Evolutionary conservation across 2,888 invertebrate species (phyloP), one percentile per base, ranked within the genome.

Genomic region (Galerucella pusilla): DNA sequence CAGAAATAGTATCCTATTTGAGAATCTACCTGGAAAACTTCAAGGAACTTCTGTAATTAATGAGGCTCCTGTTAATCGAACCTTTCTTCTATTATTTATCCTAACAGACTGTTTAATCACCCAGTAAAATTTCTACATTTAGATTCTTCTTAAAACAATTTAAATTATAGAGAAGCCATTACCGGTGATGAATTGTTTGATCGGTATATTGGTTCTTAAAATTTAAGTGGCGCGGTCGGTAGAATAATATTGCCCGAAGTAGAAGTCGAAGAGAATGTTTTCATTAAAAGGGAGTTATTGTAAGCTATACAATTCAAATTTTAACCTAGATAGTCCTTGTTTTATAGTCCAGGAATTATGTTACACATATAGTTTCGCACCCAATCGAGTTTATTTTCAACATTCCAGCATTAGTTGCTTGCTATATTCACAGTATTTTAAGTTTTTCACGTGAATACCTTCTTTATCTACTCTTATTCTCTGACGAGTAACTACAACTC

Each of bases 11-110:
- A 57, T 10, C 7, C 57, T 16, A 57, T 57, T 20, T 20, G 16
- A 42, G 9, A 42, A 63, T 76, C 79, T 42, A 71, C 71, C 71
- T 57, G 78, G 77, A 72, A 75, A 79, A 75, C 63, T 78, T 78
- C 80, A 71, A 76, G 74, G 79, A 80, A 82, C 81, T 82, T 80
- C 75, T 78, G 80, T 81, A 83, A 83, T 83, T 83, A 82, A 83
- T 83, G 81, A 78, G 79, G 79, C 77, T 78, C 77, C 77, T 79
- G 77, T 81, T 80, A 77, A 80, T 77, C 74, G 77, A 80, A 77
- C 75, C 75, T 77, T 81, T 78, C 80, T 79, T 81, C 70, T 72
- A 81, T 80, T 81, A 79, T 78, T 80, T 82, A 81, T 82, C 81
- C 81, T 78, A 78, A 81, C 75, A 81, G 81, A 82, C 80, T 81